phyloP scores from a whole-genome alignment of 1,140 invertebrate species.

The Cyphomyrmex costatus region DNA sequence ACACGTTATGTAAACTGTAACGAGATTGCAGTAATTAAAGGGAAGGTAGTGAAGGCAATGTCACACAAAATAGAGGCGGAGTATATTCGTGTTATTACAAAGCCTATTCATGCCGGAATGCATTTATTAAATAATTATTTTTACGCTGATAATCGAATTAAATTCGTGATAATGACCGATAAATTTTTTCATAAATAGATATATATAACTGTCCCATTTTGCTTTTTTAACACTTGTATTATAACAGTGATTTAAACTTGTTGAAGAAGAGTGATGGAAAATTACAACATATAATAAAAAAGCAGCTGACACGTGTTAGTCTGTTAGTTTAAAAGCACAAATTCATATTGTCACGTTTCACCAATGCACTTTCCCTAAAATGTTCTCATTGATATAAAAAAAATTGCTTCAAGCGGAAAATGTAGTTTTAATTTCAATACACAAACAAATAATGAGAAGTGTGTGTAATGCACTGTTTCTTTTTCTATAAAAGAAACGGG shows the following conservation, averaged over 20 bases:
- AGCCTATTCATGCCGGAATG: neutral
- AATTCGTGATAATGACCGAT: neutral
- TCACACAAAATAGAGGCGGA: constrained; percentile 15
- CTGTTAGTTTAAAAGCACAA: neutral
- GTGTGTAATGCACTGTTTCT: neutral
- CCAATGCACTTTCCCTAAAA: neutral
- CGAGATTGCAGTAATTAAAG: constrained; percentile 46
- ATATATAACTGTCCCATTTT: constrained; percentile 7
- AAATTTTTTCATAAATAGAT: neutral
- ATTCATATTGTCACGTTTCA: constrained; percentile 1
- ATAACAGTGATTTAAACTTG: neutral
- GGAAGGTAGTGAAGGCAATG: constrained; percentile 1
- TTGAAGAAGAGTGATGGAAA: neutral
- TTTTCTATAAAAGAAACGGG: neutral
- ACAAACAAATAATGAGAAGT: neutral
- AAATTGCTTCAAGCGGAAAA: neutral
- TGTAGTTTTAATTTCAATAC: neutral
- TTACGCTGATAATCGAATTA: constrained; percentile 32
- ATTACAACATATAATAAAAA: neutral
- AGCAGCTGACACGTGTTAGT: neutral
- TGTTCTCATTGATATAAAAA: neutral
- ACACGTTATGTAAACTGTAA: constrained; percentile 27
- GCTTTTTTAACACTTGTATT: constrained; percentile 11
- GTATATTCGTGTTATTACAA: constrained; percentile 23
- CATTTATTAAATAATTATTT: constrained; percentile 41